Evolutionary conservation across 2,113 vertebrate species (phyloP).

Genomic region (Numenius arquata): DNA sequence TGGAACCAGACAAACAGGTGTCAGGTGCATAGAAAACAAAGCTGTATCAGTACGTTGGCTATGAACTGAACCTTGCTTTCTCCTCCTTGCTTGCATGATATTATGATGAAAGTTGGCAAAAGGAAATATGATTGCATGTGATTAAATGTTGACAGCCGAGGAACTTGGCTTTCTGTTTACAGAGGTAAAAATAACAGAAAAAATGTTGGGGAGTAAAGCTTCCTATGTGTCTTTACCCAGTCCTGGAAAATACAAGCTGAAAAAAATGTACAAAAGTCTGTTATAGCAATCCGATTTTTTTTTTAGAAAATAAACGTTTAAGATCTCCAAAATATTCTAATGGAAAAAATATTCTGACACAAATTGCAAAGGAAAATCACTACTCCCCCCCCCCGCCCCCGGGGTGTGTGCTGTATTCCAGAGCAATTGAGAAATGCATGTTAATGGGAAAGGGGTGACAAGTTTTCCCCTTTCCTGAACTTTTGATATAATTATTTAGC

Average conservation of each 20-base stretch:
- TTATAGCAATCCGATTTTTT: accelerated
- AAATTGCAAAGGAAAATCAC: background rate
- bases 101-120: background rate
- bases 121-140: background rate
- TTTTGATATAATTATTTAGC: background rate
- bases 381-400: accelerated
- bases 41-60: background rate
- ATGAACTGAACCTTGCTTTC: background rate
- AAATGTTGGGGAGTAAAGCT: background rate
- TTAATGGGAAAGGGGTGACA: background rate
- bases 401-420: background rate
- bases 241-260: background rate
- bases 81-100: background rate
- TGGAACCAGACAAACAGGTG: background rate
- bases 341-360: background rate
- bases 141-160: background rate
- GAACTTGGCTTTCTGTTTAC: background rate
- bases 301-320: background rate
- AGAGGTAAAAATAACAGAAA: background rate
- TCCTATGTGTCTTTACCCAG: background rate
- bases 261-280: background rate
- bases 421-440: background rate
- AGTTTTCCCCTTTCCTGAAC: background rate
- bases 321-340: background rate
- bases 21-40: constrained; percentile 30